These are phyloP conservation scores for Mirza zaza DNA, from an alignment of 2,113 vertebrate species.

Conservation along the genomic window DNA sequence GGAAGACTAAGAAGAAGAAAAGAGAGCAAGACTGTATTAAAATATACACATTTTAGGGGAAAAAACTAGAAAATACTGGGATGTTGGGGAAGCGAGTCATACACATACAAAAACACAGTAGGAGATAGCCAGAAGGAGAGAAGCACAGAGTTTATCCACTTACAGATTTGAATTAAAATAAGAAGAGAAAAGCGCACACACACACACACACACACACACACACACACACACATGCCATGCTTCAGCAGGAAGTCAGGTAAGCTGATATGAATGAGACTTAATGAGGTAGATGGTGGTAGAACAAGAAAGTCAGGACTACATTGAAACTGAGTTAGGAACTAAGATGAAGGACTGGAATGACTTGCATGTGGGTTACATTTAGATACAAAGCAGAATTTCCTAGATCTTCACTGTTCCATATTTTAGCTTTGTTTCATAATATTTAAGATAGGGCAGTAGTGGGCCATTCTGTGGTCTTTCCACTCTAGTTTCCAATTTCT, in stretches of 20 bases:
- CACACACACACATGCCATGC: background rate
- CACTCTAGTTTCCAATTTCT: background rate
- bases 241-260: background rate
- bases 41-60: background rate
- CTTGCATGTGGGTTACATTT: background rate
- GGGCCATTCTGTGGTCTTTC: background rate
- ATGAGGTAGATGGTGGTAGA: background rate
- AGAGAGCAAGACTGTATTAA: conserved; percentile 50
- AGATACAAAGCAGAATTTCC: conserved; percentile 24
- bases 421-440: conserved; percentile 5
- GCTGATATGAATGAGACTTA: background rate
- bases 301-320: background rate
- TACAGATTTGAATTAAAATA: background rate
- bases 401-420: background rate
- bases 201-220: background rate
- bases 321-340: background rate
- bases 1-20: conserved; percentile 26
- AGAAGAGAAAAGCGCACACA: background rate
- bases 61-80: background rate
- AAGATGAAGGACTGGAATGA: conserved; percentile 26
- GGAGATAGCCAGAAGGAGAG: background rate
- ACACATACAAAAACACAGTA: background rate
- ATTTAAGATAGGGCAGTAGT: background rate
- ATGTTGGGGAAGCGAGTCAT: background rate
- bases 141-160: background rate